Conservation (phyloP, 2,888 invertebrate species). For the Anthoptus insignis region DNA sequence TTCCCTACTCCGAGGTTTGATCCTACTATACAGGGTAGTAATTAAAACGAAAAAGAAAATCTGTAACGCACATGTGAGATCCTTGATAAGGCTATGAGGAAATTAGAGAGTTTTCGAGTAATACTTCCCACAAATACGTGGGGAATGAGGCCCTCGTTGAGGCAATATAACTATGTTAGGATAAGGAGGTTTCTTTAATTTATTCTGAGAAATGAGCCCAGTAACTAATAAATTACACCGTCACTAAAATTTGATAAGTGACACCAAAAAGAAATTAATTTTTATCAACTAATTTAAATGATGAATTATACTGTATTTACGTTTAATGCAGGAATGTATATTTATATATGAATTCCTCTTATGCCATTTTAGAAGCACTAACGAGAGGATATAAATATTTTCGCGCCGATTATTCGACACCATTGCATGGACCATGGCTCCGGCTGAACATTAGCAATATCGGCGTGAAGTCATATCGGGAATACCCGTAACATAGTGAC, state of each 20-base stretch:
- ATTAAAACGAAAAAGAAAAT: slow-evolving; percentile 54
- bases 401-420: too few relatives aligned
- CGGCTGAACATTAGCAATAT: too few relatives aligned
- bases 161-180: slow-evolving; percentile 32
- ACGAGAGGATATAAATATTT: too few relatives aligned
- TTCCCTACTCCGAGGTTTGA: not conserved
- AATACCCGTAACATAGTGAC: too few relatives aligned
- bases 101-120: slow-evolving; percentile 51
- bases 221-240: slow-evolving; percentile 1
- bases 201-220: slow-evolving; percentile 18
- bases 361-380: too few relatives aligned
- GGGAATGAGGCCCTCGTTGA: slow-evolving; percentile 9
- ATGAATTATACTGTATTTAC: too few relatives aligned
- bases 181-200: slow-evolving; percentile 49
- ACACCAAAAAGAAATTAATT: not conserved
- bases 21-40: slow-evolving; percentile 32
- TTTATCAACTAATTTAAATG: too few relatives aligned
- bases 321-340: too few relatives aligned
- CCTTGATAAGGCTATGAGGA: slow-evolving; percentile 56
- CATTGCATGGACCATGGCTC: too few relatives aligned
- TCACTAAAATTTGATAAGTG: slow-evolving; percentile 17
- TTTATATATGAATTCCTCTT: too few relatives aligned
- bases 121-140: slow-evolving; percentile 38
- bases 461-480: too few relatives aligned
- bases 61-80: slow-evolving; percentile 59